Base-by-base conservation (phyloP, 2,888 invertebrate species). In the Coelinius sp. region DNA sequence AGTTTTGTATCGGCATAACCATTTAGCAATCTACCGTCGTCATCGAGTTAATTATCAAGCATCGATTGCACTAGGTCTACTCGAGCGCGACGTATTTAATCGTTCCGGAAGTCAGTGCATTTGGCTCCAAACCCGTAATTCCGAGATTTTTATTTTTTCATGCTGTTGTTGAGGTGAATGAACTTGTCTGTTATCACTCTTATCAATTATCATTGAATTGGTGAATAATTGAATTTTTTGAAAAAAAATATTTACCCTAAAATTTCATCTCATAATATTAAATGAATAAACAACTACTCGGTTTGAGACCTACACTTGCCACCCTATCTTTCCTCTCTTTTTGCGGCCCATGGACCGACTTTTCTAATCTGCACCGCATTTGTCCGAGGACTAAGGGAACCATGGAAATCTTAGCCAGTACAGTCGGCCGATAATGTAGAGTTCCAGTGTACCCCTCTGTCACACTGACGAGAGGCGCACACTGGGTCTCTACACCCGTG, bases 21-120 rank as follows among this genome's bases (percentile, higher is more conserved):
- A 62, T 17, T 35, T 38, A 52, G 52, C 56, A 31, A 53, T 46
- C 46, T 41, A 63, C 68, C 64, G 53, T 44, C 71, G 75, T 75
- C 73, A 75, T 75, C 71, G 75, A 73, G 73, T 73, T 75, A 73
- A 75, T 75, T 75, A 75, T 75, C 73, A 49, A 63, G 69, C 71
- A 73, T 71, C 73, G 73, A 75, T 73, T 73, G 71, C 46, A 49
- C 53, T 49, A 68, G 41, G 72, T 35, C 49, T 68, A 69, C 69
- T 75, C 71, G 67, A 75, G 63, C 73, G 64, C 69, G 63, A 71
- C 73, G 73, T 68, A 73, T 75, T 75, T 73, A 73, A 73, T 75
- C 73, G 63, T 62, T 68, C 68, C 75, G 75, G 75, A 71, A 75
- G 70, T 75, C 41, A 31, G 4, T 35, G 62, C 64, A 63, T 63